These are phyloP conservation scores for Hylia prasina DNA, from an alignment of 2,113 vertebrate genomes.

Conservation along the genomic window DNA sequence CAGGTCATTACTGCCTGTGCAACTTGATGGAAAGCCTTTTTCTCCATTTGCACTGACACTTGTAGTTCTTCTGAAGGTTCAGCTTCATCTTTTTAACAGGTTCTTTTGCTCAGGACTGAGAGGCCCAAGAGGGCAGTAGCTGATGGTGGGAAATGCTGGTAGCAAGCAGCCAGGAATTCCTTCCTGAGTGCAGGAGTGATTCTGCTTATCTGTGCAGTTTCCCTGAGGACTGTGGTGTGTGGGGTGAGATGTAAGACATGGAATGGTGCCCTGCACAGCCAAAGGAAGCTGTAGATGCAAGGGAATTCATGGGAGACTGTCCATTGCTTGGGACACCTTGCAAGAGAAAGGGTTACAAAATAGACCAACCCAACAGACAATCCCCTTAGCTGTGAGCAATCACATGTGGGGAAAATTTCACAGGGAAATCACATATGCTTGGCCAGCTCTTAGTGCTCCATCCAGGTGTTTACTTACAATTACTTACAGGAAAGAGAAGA, in stretches of 20 bases:
- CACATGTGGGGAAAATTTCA: neutral
- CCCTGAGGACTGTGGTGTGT: neutral
- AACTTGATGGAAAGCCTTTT: neutral
- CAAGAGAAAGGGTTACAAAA: neutral
- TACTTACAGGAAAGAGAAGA: neutral
- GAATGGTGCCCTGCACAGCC: neutral
- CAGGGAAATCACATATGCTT: neutral
- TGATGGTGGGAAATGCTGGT: neutral
- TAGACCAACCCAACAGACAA: neutral
- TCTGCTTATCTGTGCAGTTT: neutral
- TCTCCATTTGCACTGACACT: neutral
- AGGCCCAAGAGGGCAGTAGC: fast-evolving
- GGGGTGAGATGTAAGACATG: neutral
- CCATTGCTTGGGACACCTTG: neutral
- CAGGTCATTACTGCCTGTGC: neutral
- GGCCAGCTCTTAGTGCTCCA: neutral
- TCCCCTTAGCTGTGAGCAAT: neutral
- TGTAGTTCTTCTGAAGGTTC: neutral
- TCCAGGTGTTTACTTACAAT: neutral
- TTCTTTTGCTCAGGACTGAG: neutral
- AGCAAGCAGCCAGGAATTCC: neutral
- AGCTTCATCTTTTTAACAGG: neutral
- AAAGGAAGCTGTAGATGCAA: neutral
- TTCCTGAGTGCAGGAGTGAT: neutral
- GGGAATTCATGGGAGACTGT: neutral